phyloP scores from a whole-genome alignment of 2,888 invertebrate species.

The Neoscelio sp. region DNA sequence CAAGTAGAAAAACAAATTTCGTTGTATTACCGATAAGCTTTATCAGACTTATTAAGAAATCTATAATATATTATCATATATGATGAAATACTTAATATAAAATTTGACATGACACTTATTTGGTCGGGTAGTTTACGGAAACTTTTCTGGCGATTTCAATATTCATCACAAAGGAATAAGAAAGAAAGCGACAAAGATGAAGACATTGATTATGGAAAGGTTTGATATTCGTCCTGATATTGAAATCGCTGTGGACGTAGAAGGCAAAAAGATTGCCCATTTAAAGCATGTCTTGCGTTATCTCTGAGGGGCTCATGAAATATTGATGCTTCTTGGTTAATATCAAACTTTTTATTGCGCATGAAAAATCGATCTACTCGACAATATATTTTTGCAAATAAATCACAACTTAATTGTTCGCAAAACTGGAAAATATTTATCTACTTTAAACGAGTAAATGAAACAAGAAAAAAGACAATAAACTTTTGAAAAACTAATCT shows the following conservation, averaged over 20 bases:
- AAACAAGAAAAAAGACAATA: no score
- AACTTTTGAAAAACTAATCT: no score
- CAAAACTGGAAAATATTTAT: no score
- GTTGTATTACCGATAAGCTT: no score
- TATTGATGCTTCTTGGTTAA: neutral
- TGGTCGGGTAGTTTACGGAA: neutral
- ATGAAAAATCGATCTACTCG: neutral
- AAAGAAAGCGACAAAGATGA: no score
- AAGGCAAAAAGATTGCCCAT: conserved; percentile 4
- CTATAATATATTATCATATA: no score
- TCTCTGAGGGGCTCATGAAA: neutral
- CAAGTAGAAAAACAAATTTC: no score
- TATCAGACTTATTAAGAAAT: no score
- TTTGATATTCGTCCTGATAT: no score
- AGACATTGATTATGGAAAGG: neutral
- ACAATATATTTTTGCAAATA: neutral
- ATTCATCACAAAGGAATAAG: neutral
- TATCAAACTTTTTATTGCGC: neutral
- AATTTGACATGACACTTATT: no score
- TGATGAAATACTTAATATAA: no score
- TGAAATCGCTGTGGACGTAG: neutral
- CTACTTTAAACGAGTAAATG: neutral
- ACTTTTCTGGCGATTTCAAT: conserved; percentile 3
- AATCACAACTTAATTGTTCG: neutral
- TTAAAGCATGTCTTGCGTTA: neutral